Evolutionary conservation across 2,888 invertebrate species (phyloP).

Genomic region (Notocelia uddmanniana): DNA sequence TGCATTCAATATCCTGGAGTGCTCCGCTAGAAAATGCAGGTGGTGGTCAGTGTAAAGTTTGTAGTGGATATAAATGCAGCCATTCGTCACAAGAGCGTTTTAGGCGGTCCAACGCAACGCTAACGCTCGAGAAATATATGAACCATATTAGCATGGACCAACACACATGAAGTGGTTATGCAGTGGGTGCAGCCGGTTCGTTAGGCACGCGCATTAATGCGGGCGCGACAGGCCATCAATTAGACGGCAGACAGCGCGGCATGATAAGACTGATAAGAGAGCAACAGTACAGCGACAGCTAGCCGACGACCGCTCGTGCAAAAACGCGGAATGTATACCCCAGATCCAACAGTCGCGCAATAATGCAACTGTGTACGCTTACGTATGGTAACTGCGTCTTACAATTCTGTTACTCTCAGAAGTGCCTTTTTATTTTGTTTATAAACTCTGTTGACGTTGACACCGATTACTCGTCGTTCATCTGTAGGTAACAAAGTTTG

Average conservation of each 20-base stretch:
- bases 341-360: constrained; percentile 2
- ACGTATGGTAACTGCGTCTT: constrained; percentile 6
- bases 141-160: constrained; percentile 27
- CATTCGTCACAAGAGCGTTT: not conserved
- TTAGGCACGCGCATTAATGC: constrained; percentile 22
- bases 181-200: constrained; percentile 22
- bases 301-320: constrained; percentile 36
- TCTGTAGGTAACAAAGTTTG: too few species aligned
- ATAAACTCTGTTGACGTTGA: not conserved
- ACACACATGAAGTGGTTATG: constrained; percentile 1
- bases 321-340: constrained; percentile 36
- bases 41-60: too few species aligned
- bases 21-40: not conserved
- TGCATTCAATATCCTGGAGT: not conserved
- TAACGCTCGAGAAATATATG: not conserved
- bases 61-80: too few species aligned
- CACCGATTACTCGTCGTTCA: not conserved
- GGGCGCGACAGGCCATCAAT: constrained; percentile 36
- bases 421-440: not conserved
- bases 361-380: constrained; percentile 19
- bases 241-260: constrained; percentile 39
- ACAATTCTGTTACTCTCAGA: not conserved
- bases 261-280: constrained; percentile 43
- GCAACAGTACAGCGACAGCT: constrained; percentile 37
- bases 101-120: not conserved